phyloP scores from a whole-genome alignment of 2,888 invertebrate genomes.

The Lordiphosa andalusiaca region DNA sequence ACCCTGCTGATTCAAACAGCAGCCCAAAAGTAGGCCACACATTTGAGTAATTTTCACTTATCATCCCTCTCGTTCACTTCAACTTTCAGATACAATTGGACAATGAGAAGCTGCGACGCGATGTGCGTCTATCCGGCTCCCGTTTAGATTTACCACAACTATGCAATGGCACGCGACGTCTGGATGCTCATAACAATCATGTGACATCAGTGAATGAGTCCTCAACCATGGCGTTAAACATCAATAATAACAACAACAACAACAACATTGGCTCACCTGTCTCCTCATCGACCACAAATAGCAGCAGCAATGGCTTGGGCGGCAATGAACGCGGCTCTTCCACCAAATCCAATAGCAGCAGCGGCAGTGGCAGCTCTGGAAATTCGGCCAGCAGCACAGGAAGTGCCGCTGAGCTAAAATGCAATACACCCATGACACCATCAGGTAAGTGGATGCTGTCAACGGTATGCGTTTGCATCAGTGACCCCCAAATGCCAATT shows the following conservation, averaged over 20 bases:
- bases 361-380: slow-evolving; percentile 76
- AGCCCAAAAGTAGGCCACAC: slow-evolving; percentile 26
- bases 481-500: slow-evolving; percentile 62
- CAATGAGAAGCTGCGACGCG: slow-evolving; percentile 81
- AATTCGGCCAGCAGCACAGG: slow-evolving; percentile 74
- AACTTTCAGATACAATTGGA: slow-evolving; percentile 79
- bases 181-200: slow-evolving; percentile 77
- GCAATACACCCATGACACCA: slow-evolving; percentile 79
- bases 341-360: slow-evolving; percentile 79
- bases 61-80: background rate
- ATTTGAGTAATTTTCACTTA: background rate
- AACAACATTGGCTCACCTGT: slow-evolving; percentile 78
- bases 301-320: slow-evolving; percentile 63
- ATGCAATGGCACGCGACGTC: slow-evolving; percentile 74
- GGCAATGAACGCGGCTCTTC: slow-evolving; percentile 77
- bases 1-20: background rate
- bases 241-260: slow-evolving; percentile 56
- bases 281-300: slow-evolving; percentile 77
- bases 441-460: slow-evolving; percentile 69
- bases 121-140: slow-evolving; percentile 75
- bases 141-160: slow-evolving; percentile 79
- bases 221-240: slow-evolving; percentile 53
- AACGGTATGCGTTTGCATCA: slow-evolving; percentile 51
- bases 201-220: slow-evolving; percentile 48
- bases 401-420: slow-evolving; percentile 75